Percentiles rank a stretch among this genome's conserved stretches.
Conservation (phyloP, 2,888 invertebrate species). For the Nemoura dubitans region DNA sequence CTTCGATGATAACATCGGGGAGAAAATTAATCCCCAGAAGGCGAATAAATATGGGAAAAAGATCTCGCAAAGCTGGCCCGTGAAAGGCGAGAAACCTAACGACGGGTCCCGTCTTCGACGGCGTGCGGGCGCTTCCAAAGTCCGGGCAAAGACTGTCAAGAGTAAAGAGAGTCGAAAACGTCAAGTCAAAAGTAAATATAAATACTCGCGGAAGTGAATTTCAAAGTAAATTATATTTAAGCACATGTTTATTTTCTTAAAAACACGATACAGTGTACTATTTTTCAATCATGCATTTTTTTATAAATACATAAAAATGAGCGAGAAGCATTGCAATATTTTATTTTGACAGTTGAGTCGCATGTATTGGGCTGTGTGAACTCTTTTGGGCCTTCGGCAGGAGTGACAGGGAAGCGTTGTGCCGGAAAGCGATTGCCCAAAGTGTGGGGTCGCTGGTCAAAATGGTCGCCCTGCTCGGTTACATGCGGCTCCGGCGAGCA, state of each 20-base stretch:
- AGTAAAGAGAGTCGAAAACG: not conserved
- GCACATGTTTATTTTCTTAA: too few relatives aligned
- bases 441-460: conserved; percentile 3
- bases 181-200: not conserved
- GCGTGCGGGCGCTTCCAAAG: not conserved
- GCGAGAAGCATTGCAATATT: too few relatives aligned
- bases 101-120: not conserved
- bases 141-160: not conserved
- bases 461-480: not conserved
- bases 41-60: not conserved
- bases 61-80: not conserved
- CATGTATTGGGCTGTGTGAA: not conserved
- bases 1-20: conserved; percentile 25
- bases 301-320: too few relatives aligned
- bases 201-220: too few relatives aligned
- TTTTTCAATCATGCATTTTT: too few relatives aligned
- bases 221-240: too few relatives aligned
- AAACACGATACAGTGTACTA: too few relatives aligned
- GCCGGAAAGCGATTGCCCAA: not conserved
- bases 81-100: not conserved
- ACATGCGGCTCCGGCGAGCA: not conserved
- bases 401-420: not conserved
- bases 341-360: not conserved
- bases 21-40: conserved; percentile 18
- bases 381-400: not conserved